Evolutionary conservation across 2,113 vertebrate species (phyloP).

Genomic region (Oenanthe melanoleuca): DNA sequence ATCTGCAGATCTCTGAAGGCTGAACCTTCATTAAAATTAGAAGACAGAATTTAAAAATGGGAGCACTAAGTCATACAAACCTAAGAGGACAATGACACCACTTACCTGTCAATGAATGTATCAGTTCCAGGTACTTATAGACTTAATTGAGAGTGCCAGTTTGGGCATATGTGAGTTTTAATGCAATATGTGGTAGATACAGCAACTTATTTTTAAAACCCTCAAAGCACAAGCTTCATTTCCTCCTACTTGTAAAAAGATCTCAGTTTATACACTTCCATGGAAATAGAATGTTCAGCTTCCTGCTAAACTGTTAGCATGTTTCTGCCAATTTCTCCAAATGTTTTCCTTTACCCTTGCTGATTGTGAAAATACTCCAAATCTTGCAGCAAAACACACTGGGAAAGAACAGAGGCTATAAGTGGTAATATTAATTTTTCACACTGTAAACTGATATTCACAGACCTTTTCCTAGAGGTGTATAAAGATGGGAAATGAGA

Average conservation of each 20-base stretch:
- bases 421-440: background rate
- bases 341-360: background rate
- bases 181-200: background rate
- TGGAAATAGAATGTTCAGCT: background rate
- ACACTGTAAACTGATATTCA: background rate
- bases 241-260: background rate
- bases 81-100: background rate
- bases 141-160: background rate
- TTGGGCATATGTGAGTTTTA: background rate
- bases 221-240: background rate
- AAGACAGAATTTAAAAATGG: background rate
- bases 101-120: background rate
- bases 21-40: background rate
- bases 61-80: background rate
- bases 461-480: background rate
- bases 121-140: background rate
- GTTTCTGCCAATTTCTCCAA: background rate
- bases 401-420: background rate
- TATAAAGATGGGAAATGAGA: background rate
- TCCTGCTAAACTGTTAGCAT: background rate
- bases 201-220: background rate
- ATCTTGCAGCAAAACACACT: background rate
- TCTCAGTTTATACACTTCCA: background rate
- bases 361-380: background rate
- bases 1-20: background rate